These are phyloP conservation scores for Bombus vancouverensis DNA, from an alignment of 1,140 invertebrate species.

Conservation along the genomic window DNA sequence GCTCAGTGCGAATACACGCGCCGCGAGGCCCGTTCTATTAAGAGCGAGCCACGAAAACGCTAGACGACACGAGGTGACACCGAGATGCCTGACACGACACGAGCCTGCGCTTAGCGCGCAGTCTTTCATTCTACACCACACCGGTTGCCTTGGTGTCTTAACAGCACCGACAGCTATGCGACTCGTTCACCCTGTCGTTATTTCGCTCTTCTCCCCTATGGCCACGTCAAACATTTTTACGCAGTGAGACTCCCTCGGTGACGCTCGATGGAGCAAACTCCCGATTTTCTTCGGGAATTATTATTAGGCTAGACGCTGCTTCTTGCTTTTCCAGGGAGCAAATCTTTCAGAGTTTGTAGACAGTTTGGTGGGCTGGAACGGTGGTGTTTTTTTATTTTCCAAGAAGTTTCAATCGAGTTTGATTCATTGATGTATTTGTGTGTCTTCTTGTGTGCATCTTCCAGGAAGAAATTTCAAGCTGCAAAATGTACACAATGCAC, in stretches of 20 bases:
- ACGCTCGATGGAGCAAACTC: background rate
- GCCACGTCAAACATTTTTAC: slow-evolving; percentile 46
- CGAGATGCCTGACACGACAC: slow-evolving; percentile 78
- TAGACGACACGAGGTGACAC: slow-evolving; percentile 75
- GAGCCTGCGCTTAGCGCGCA: slow-evolving; percentile 74
- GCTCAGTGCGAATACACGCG: slow-evolving; percentile 57
- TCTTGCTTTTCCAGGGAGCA: background rate
- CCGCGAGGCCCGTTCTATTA: slow-evolving; percentile 74
- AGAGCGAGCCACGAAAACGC: slow-evolving; percentile 72
- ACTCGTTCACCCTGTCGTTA: slow-evolving; percentile 47
- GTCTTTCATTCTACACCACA: slow-evolving; percentile 47
- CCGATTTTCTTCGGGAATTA: slow-evolving; percentile 13
- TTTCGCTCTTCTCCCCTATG: background rate
- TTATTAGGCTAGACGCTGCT: slow-evolving; percentile 14
- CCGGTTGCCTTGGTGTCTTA: slow-evolving; percentile 49
- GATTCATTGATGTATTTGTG: too few species aligned
- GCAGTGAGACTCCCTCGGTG: background rate
- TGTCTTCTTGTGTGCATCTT: too few species aligned
- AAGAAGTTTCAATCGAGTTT: background rate
- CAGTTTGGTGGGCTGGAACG: background rate
- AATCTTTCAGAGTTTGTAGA: background rate
- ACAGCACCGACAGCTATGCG: slow-evolving; percentile 60
- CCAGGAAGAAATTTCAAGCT: background rate
- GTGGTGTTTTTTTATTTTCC: background rate
- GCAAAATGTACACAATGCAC: background rate